Percentiles rank a stretch among this genome's conserved stretches.
phyloP scores from a whole-genome alignment of 2,797 vertebrate species.

The Psittacula echo region DNA sequence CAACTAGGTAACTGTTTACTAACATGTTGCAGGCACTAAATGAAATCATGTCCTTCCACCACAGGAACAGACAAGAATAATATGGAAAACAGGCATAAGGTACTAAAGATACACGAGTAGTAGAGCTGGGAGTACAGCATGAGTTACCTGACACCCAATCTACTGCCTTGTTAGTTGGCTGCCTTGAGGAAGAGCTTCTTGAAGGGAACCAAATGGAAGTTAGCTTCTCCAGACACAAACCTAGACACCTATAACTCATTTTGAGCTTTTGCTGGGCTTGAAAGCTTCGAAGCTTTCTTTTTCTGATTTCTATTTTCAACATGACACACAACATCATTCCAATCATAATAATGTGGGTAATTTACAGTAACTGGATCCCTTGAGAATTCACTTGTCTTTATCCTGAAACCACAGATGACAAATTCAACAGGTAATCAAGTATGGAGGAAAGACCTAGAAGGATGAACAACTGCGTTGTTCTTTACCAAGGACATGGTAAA shows the following conservation, averaged over 20 bases:
- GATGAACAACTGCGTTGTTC: neutral
- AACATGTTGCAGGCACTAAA: neutral
- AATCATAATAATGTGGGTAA: neutral
- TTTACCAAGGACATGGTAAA: neutral
- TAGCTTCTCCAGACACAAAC: neutral
- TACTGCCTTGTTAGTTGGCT: neutral
- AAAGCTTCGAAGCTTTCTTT: neutral
- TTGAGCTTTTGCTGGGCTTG: neutral
- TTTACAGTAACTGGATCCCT: neutral
- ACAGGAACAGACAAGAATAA: neutral
- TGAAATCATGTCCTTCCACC: neutral
- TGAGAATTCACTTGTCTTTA: neutral
- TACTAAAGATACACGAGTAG: neutral
- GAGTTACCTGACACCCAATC: neutral
- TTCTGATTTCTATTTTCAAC: neutral
- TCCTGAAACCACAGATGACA: neutral
- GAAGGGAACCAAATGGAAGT: neutral
- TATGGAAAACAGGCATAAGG: neutral
- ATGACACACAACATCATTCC: neutral
- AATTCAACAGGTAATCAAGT: conserved; percentile 16
- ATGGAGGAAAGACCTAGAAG: neutral
- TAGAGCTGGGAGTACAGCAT: neutral
- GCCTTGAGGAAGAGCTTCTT: neutral
- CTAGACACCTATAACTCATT: neutral
- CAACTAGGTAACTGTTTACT: neutral